Percentiles rank a stretch among this genome's conserved stretches.
Evolutionary conservation across 2,113 vertebrate genomes (phyloP).

Genomic region (Upupa epops): DNA sequence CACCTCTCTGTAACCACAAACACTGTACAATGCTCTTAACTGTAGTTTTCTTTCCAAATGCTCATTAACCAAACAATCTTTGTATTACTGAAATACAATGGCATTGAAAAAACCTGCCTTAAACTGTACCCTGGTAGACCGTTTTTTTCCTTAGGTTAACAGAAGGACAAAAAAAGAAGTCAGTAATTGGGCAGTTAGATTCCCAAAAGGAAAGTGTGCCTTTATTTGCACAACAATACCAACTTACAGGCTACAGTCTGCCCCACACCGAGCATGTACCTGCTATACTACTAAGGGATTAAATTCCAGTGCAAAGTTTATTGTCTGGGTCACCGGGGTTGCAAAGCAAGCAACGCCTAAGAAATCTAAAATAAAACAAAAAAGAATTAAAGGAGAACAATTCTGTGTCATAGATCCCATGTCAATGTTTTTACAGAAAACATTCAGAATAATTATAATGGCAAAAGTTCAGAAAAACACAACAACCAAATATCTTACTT

Average conservation of each 20-base stretch:
- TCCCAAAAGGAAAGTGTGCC: conserved; percentile 70
- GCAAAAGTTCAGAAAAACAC: neutral
- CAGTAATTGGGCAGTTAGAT: conserved; percentile 67
- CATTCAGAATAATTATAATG: neutral
- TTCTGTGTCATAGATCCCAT: neutral
- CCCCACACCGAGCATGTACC: conserved; percentile 32
- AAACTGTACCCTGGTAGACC: neutral
- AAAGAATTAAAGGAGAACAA: neutral
- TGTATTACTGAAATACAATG: neutral
- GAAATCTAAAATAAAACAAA: neutral
- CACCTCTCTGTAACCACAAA: neutral
- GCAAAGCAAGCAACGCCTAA: neutral
- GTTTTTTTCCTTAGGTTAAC: neutral
- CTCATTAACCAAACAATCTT: neutral
- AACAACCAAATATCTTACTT: neutral
- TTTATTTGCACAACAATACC: conserved; percentile 75
- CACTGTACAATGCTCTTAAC: neutral
- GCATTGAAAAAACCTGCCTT: neutral
- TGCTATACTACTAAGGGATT: neutral
- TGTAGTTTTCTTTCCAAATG: conserved; percentile 36
- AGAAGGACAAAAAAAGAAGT: conserved; percentile 35
- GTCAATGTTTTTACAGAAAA: neutral
- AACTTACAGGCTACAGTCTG: conserved; percentile 3
- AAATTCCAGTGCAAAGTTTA: neutral
- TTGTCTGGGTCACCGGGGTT: neutral